Percentiles rank a stretch among this genome's conserved stretches.
Evolutionary conservation across 2,797 vertebrate species (phyloP).

Genomic region (Takifugu ocellatus): DNA sequence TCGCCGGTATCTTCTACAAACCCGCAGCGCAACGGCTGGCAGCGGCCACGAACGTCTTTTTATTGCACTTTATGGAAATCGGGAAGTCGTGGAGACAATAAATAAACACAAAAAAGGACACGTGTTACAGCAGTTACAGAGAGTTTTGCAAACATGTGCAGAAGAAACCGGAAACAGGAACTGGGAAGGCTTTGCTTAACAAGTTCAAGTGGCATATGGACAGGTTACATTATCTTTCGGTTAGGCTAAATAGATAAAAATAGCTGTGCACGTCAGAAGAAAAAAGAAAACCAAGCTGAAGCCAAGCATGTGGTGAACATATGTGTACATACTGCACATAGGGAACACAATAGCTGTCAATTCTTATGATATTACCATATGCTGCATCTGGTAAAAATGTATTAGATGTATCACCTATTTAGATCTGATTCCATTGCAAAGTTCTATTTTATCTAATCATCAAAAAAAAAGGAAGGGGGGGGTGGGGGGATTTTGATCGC

Average conservation of each 20-base stretch:
- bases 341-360: conserved; percentile 19
- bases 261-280: too few relatives aligned
- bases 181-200: too few relatives aligned
- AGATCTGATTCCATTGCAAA: not conserved
- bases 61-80: not conserved
- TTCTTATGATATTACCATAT: conserved; percentile 4
- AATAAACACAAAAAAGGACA: not conserved
- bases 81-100: not conserved
- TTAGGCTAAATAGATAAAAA: too few relatives aligned
- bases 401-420: not conserved
- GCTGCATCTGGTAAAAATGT: conserved; percentile 1
- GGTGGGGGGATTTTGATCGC: not conserved
- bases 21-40: not conserved
- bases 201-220: too few relatives aligned
- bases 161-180: not conserved
- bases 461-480: not conserved
- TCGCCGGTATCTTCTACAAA: not conserved
- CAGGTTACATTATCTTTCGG: not conserved
- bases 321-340: conserved; percentile 21
- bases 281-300: conserved; percentile 9
- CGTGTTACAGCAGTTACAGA: too few relatives aligned
- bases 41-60: not conserved
- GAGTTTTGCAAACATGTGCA: too few relatives aligned
- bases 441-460: not conserved
- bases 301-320: conserved; percentile 45